phyloP scores from a whole-genome alignment of 2,888 invertebrate species.

The Philaethria dido region DNA sequence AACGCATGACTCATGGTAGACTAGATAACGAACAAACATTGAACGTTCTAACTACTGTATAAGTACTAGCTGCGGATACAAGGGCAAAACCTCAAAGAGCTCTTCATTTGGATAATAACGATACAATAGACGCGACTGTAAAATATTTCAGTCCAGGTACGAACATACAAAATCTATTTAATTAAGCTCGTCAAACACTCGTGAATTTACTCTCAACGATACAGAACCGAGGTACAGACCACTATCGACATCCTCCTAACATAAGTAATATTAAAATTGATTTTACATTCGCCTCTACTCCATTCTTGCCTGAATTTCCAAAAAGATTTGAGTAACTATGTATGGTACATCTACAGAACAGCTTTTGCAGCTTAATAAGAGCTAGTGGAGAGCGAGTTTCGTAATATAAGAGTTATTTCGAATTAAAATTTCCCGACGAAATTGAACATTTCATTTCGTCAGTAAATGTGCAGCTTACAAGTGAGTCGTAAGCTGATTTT shows the following conservation, averaged over 20 bases:
- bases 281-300: not conserved
- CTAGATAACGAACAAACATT: conserved; percentile 48
- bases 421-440: conserved; percentile 7
- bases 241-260: not conserved
- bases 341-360: not conserved
- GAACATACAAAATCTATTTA: not conserved
- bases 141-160: not conserved
- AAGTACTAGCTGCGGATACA: conserved; percentile 27
- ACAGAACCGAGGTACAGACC: not conserved
- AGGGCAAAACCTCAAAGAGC: conserved; percentile 24
- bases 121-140: not conserved
- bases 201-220: not conserved
- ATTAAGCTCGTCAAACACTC: not conserved
- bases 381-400: conserved; percentile 2
- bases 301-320: not conserved
- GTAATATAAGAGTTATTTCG: not conserved
- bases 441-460: conserved; percentile 6
- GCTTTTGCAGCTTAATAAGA: not conserved
- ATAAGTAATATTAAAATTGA: not conserved
- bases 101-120: not conserved
- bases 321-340: not conserved
- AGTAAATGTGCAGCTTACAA: conserved; percentile 1
- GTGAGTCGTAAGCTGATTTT: conserved; percentile 1
- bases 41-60: conserved; percentile 35
- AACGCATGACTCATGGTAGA: conserved; percentile 48